Base-by-base conservation (phyloP, 2,888 invertebrate species). In the Dione juno region DNA sequence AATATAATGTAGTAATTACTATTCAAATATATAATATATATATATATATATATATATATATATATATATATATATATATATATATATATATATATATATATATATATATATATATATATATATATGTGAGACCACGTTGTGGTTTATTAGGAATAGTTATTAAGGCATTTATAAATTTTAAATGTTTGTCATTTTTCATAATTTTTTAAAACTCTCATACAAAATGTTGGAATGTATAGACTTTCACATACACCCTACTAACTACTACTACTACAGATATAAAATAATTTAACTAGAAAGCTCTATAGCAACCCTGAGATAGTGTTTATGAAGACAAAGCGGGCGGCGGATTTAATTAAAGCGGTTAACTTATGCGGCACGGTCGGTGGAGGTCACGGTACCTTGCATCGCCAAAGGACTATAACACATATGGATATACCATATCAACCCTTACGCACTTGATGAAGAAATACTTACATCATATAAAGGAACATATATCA, bases 321-420 rank as follows among this genome's bases (percentile, higher is more conserved):
- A 66, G 66, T 66, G 67, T 67, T 58, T 71, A 68, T 54, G 68
- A 63, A 69, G 65, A 70, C 65, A 59, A 53, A 59, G 66, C 66
- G 50, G 53, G 43, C 37, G 58, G 64, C 37, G 71, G 65, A 71
- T 74, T 74, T 69, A 74, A 74, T 71, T 67, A 74, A 69, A 35
- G 58, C 64, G 64, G 67, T 65, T 71, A 67, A 74, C 69, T 66
- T 71, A 71, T 35, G 59, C 41, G 67, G 67, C 19, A 50, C 59
- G 16, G 45, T 40, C 65, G 21, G 52, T 65, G 14, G 41, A 61
- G 61, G 43, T 67, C 52, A 28, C 48, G 16, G 37, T 37, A 37
- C 63, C 48, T 43, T 6, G 21, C 45, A 11, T 28, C 14, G 21
- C 45, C 40, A 28, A 5, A 14, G 14, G 28, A 28, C 28, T 28